A percentile compares a stretch with the other conserved stretches of the same genome.
Evolutionary conservation across 37 sponge, comb jelly and placozoan genomes (phyloP).

Genomic region (Geodia barretti): DNA sequence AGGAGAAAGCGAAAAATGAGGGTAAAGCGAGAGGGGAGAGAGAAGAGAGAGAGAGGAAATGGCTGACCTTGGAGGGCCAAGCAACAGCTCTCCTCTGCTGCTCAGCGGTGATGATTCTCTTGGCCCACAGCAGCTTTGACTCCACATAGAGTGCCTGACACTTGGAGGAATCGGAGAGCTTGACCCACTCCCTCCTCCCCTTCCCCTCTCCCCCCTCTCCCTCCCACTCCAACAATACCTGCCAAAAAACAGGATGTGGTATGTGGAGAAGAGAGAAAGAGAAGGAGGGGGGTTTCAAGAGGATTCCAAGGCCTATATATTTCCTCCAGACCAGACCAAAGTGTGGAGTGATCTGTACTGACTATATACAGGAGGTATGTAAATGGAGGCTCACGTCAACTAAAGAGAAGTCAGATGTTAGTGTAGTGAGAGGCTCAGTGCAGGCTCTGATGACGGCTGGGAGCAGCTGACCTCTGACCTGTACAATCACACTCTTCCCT

Average conservation of each 20-base stretch:
- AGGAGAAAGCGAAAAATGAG: too few relatives aligned
- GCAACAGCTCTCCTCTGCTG: slow-evolving; percentile 59
- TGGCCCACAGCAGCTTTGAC: slow-evolving; percentile 72
- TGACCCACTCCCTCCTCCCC: slow-evolving; percentile 47
- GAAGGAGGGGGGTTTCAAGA: not conserved
- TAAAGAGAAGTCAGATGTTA: slow-evolving; percentile 43
- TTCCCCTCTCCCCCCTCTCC: slow-evolving; percentile 6
- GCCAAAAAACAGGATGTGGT: not conserved
- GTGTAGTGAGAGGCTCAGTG: slow-evolving; percentile 33
- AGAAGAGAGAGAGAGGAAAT: too few relatives aligned
- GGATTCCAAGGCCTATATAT: too few relatives aligned
- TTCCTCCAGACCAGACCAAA: too few relatives aligned
- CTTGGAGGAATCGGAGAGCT: slow-evolving; percentile 14
- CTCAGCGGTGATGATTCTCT: slow-evolving; percentile 40
- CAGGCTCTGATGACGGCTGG: slow-evolving; percentile 47
- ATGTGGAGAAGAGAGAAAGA: not conserved
- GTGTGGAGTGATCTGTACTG: too few relatives aligned
- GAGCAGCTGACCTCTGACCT: slow-evolving; percentile 14
- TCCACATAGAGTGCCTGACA: slow-evolving; percentile 64
- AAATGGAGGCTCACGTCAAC: slow-evolving; percentile 24
- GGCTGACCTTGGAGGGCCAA: slow-evolving; percentile 73
- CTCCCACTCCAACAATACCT: slow-evolving; percentile 74
- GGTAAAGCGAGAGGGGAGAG: too few relatives aligned
- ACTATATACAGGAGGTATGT: too few relatives aligned
- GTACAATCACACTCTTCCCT: slow-evolving; percentile 50